These are phyloP conservation scores for Chrysolina oricalcia DNA, from an alignment of 2,888 invertebrate genomes.

Conservation along the genomic window DNA sequence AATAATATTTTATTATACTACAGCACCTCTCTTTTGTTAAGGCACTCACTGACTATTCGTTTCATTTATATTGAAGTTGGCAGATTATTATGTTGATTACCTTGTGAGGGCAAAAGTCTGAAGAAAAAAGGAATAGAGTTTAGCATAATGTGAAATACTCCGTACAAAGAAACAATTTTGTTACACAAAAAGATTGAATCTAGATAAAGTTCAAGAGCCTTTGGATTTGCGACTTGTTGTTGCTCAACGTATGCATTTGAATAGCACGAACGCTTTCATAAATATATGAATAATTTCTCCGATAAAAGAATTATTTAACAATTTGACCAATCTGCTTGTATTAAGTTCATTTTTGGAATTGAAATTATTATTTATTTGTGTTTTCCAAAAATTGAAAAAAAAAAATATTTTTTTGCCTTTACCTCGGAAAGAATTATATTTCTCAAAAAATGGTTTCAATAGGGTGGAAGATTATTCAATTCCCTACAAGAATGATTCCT, in stretches of 20 bases:
- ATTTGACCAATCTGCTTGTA: neutral
- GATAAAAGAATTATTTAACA: neutral
- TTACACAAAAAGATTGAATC: conserved; percentile 12
- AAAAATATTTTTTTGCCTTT: no score
- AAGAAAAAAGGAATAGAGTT: neutral
- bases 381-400: no score
- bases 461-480: no score
- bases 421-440: no score
- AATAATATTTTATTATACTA: no score
- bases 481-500: no score
- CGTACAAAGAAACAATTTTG: conserved; percentile 4
- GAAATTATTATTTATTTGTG: no score
- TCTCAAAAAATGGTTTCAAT: no score
- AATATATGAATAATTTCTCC: neutral
- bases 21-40: no score
- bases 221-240: neutral
- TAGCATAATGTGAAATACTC: conserved; percentile 14
- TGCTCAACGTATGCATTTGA: neutral
- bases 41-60: no score
- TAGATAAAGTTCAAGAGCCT: conserved; percentile 20
- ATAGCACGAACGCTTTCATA: conserved; percentile 4
- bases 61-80: neutral
- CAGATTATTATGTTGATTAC: neutral
- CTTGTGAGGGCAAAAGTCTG: neutral
- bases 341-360: no score